Base-by-base conservation (phyloP, 2,113 vertebrate genomes). In the Phycodurus eques region DNA sequence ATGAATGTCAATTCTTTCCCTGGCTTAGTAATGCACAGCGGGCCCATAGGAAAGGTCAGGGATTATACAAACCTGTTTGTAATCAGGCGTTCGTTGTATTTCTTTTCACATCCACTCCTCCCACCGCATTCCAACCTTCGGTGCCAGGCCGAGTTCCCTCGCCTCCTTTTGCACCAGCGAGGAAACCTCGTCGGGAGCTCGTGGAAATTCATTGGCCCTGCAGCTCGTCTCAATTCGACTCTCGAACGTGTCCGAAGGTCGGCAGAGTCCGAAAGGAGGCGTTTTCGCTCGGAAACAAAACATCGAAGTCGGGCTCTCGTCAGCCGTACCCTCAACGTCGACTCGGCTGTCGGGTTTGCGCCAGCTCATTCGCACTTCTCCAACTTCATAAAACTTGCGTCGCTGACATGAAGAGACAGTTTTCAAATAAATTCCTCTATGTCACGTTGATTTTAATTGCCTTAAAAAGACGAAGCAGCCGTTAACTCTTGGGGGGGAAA, bases 391-490 rank as follows among this genome's bases (percentile, higher is more conserved):
- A 49, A 49, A 49, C 47, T 49, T 49, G 20, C 22, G 20, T 8
- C 22, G n/a, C 20, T n/a, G 10, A 7, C 20, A 11, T 22, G 53
- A 51, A 51, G 49, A 51, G 49, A 8, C 14, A 1, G 0, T 14
- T 47, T 47, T 47, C 49, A 51, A 17, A 51, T 17, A 5, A 51
- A 14, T 51, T 17, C 1, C 47, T 6, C 62, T 67, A 1, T 14
- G 57, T 81, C 74, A 63, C 73, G 79, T 79, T 79, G 67, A 62
- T 79, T 84, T 89, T 86, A 83, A 77, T 88, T 77, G 75, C 53
- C 57, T 89, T 88, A 49, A 88, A 84, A 88, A 83, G 73, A 74
- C 79, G 78, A 83, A 80, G 71, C 78, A 86, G 79, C 60, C 77
- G 59, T 84, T 80, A 83, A 84, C 63, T 35, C 70, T 73, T 60